These are phyloP conservation scores for Anorthoa munda DNA, from an alignment of 2,888 invertebrate genomes.

Conservation along the genomic window DNA sequence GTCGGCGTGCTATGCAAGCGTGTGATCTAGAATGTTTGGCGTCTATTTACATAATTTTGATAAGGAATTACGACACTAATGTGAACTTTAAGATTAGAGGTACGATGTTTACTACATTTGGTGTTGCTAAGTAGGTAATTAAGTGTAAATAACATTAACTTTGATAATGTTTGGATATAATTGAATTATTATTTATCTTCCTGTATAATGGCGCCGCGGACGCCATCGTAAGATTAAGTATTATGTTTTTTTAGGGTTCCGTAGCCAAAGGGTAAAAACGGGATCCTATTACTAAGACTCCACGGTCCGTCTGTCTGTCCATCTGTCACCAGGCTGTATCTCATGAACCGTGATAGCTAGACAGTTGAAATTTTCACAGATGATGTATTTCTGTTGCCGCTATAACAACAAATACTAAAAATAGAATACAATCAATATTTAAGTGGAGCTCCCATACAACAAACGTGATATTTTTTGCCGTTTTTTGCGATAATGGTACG, in stretches of 20 bases:
- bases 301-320: too few relatives aligned
- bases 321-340: too few relatives aligned
- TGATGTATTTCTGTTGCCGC: too few relatives aligned
- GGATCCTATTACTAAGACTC: too few relatives aligned
- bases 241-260: neutral
- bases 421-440: too few relatives aligned
- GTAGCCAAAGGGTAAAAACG: too few relatives aligned
- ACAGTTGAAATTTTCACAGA: too few relatives aligned
- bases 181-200: neutral
- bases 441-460: too few relatives aligned
- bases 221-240: neutral
- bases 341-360: too few relatives aligned
- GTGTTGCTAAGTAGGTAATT: neutral
- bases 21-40: conserved; percentile 46
- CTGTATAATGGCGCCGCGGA: neutral
- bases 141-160: neutral
- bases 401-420: too few relatives aligned
- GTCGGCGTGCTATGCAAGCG: conserved; percentile 42
- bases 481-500: too few relatives aligned
- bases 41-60: conserved; percentile 46
- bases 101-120: conserved; percentile 11
- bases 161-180: neutral
- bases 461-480: too few relatives aligned
- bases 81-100: conserved; percentile 23
- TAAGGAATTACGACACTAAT: conserved; percentile 42